Evolutionary conservation across 2,797 vertebrate genomes (phyloP).

Genomic region (Tadarida brasiliensis): DNA sequence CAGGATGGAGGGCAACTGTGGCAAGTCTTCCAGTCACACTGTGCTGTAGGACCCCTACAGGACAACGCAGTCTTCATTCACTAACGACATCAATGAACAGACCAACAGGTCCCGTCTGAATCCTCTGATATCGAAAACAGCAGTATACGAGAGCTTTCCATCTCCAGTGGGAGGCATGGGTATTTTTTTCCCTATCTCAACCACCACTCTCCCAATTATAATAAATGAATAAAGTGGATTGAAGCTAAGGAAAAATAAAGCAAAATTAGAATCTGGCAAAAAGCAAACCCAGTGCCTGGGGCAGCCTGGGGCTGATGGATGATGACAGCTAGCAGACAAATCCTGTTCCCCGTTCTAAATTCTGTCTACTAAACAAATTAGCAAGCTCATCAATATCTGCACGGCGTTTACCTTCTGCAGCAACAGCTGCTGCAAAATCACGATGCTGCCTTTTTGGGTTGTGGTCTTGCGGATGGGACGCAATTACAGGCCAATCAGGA

Average conservation of each 20-base stretch:
- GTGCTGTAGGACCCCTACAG: fast-evolving
- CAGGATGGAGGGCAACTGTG: not conserved
- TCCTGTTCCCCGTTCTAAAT: constrained; percentile 80
- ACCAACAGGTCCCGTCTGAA: not conserved
- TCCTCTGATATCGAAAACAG: not conserved
- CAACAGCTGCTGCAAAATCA: constrained; percentile 82
- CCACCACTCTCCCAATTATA: constrained; percentile 81
- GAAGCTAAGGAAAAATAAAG: constrained; percentile 85
- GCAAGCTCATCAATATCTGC: constrained; percentile 87
- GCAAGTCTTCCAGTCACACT: not conserved
- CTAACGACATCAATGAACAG: not conserved
- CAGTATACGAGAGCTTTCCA: not conserved
- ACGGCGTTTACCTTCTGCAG: constrained; percentile 83
- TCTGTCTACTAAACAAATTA: constrained; percentile 87
- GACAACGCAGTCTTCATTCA: not conserved
- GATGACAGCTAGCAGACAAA: constrained; percentile 89
- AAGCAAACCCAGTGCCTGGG: constrained; percentile 86
- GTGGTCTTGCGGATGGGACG: not conserved
- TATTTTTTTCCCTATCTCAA: constrained; percentile 50
- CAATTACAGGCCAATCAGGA: not conserved
- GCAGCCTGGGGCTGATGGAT: constrained; percentile 87
- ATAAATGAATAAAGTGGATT: constrained; percentile 85
- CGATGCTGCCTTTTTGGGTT: constrained; percentile 73
- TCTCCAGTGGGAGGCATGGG: not conserved
- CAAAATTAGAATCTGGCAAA: constrained; percentile 88